These are phyloP conservation scores for Platypus cylindrus DNA, from an alignment of 2,888 invertebrate species.

Conservation along the genomic window DNA sequence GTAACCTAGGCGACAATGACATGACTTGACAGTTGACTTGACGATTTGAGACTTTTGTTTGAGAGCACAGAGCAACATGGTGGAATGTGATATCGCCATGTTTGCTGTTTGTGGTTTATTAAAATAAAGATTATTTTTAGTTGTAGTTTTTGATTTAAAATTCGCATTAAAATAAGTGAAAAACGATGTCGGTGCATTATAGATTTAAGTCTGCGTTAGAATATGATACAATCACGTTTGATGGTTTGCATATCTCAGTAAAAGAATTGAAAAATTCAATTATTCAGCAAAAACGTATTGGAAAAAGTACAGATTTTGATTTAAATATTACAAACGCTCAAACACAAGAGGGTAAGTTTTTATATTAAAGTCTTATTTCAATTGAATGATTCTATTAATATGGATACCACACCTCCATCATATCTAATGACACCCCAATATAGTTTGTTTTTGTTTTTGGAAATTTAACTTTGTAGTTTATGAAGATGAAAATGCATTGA, in stretches of 20 bases:
- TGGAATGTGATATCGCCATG: too few species aligned
- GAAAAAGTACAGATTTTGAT: conserved; percentile 90
- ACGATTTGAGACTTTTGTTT: too few species aligned
- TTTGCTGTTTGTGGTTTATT: too few species aligned
- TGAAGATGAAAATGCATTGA: conserved; percentile 76
- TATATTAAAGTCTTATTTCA: background rate
- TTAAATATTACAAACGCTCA: conserved; percentile 93
- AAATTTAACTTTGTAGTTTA: conserved; percentile 62
- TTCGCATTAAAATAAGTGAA: too few species aligned
- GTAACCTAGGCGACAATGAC: too few species aligned
- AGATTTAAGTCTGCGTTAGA: conserved; percentile 96
- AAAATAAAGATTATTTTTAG: too few species aligned
- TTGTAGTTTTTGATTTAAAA: too few species aligned
- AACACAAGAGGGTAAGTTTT: conserved; percentile 81
- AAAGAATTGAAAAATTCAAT: conserved; percentile 91
- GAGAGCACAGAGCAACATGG: too few species aligned
- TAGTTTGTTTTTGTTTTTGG: background rate
- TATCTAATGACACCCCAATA: background rate
- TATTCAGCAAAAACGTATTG: conserved; percentile 87
- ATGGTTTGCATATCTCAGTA: conserved; percentile 92
- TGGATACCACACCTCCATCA: too few species aligned
- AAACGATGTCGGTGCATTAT: conserved; percentile 86
- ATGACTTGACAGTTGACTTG: too few species aligned
- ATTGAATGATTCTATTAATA: too few species aligned
- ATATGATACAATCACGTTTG: conserved; percentile 92